These are phyloP conservation scores for Limnephilus lunatus DNA, from an alignment of 2,888 invertebrate species.

Conservation along the genomic window DNA sequence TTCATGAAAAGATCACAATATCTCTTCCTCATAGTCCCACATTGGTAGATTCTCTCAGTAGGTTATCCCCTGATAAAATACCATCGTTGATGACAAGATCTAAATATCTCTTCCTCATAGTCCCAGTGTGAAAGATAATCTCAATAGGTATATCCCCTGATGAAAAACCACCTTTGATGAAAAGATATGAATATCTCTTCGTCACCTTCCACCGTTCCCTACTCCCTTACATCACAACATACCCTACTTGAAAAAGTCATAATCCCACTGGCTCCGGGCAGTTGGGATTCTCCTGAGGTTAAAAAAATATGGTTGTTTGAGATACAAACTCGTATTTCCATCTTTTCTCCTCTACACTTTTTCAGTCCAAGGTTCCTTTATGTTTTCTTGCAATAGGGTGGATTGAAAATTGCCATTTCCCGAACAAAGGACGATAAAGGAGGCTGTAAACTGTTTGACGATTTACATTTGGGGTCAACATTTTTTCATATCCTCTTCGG, in stretches of 20 bases:
- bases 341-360: not conserved
- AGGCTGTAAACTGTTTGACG: conserved; percentile 47
- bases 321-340: not conserved
- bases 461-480: conserved; percentile 51
- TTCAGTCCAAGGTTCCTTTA: conserved; percentile 22
- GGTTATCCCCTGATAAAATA: too few species aligned
- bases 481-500: conserved; percentile 24
- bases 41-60: too few species aligned
- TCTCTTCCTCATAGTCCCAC: too few species aligned
- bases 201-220: not conserved
- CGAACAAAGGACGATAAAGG: conserved; percentile 48
- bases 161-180: too few species aligned
- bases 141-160: too few species aligned
- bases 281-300: too few species aligned
- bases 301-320: not conserved
- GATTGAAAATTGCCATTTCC: conserved; percentile 42
- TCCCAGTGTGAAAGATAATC: too few species aligned
- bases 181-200: not conserved
- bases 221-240: not conserved
- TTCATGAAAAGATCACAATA: too few species aligned
- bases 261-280: too few species aligned
- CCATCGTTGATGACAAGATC: too few species aligned
- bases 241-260: not conserved
- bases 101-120: too few species aligned
- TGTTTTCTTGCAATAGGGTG: conserved; percentile 41